Conservation (phyloP, 2,888 invertebrate genomes). For the Diaperis boleti region DNA sequence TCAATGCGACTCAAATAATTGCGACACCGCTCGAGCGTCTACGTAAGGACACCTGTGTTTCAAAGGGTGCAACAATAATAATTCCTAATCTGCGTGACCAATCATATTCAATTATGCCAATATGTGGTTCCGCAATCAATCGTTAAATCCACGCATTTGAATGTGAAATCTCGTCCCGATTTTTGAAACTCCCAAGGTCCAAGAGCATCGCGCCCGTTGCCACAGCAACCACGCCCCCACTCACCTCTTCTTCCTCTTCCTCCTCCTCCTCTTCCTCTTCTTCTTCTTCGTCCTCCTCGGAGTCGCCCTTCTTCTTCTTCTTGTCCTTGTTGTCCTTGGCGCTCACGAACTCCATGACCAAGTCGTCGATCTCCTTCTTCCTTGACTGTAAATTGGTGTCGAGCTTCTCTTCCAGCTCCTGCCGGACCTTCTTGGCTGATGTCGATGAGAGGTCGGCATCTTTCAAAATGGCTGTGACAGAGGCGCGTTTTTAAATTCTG, state of each 20-base stretch:
- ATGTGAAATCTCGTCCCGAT: no score
- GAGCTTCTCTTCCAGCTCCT: constrained; percentile 85
- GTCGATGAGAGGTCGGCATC: constrained; percentile 86
- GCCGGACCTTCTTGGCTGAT: constrained; percentile 90
- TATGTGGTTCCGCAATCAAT: no score
- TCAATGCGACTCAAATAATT: no score
- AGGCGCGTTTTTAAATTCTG: constrained; percentile 26
- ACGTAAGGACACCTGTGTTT: no score
- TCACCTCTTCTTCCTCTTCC: constrained; percentile 39
- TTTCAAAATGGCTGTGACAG: constrained; percentile 81
- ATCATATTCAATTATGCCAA: no score
- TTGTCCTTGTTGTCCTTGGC: constrained; percentile 63
- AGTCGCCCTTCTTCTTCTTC: constrained; percentile 67
- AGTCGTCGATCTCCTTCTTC: constrained; percentile 88
- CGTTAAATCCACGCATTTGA: no score
- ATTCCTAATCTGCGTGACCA: no score
- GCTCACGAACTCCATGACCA: constrained; percentile 84
- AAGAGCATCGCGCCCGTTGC: no score
- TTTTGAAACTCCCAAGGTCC: no score
- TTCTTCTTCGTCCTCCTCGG: constrained; percentile 66
- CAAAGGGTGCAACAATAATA: no score
- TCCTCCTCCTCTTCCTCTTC: constrained; percentile 44
- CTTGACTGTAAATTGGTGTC: constrained; percentile 81
- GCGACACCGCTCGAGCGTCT: no score
- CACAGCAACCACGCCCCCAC: constrained; percentile 33